Conservation (phyloP, 2,797 vertebrate genomes). For the Miopithecus talapoin region DNA sequence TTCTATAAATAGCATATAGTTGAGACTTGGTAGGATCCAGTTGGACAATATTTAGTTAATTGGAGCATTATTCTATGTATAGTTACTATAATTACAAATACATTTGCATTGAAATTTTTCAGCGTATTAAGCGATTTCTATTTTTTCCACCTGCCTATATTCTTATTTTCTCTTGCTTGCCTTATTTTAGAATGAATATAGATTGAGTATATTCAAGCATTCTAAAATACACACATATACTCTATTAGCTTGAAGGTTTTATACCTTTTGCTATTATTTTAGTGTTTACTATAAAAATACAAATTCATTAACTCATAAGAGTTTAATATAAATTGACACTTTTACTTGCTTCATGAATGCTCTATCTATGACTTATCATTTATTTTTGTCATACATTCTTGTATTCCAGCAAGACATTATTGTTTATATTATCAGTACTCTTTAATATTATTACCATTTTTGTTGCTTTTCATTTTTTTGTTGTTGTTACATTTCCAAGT, state of each 20-base stretch:
- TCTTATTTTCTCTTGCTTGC: not conserved
- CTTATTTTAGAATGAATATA: not conserved
- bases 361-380: not conserved
- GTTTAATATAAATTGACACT: not conserved
- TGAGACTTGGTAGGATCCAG: not conserved
- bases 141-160: not conserved
- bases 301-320: not conserved
- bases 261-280: not conserved
- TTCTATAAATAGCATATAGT: not conserved
- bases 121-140: not conserved
- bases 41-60: not conserved
- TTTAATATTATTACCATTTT: not conserved
- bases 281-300: not conserved
- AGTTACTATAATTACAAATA: not conserved
- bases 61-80: not conserved
- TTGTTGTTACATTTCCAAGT: not conserved
- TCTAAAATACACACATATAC: not conserved
- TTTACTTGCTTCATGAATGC: not conserved
- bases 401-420: not conserved
- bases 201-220: not conserved
- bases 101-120: not conserved
- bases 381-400: not conserved
- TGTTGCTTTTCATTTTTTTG: not conserved
- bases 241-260: not conserved
- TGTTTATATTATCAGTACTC: not conserved